Percentiles rank a stretch among this genome's conserved stretches.
Conservation (phyloP, 2,113 vertebrate species). For the Alces alces region DNA sequence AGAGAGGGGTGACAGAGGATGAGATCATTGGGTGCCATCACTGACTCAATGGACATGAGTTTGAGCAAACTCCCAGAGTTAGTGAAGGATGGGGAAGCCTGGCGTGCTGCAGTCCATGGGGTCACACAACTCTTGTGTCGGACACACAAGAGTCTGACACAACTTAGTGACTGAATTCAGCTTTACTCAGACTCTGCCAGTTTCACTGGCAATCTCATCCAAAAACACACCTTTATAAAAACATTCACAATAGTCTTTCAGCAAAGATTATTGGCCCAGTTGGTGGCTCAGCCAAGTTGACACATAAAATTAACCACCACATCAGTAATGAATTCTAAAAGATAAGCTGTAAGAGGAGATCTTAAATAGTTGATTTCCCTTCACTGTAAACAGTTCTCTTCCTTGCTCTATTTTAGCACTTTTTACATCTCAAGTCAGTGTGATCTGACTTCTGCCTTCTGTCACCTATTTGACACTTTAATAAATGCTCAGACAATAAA, state of each 20-base stretch:
- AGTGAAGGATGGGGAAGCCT: background rate
- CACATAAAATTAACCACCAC: background rate
- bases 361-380: background rate
- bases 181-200: background rate
- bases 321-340: background rate
- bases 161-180: background rate
- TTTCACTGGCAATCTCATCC: background rate
- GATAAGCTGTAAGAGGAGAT: background rate
- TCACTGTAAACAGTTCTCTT: background rate
- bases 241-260: background rate
- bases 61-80: background rate
- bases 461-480: background rate
- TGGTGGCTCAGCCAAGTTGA: background rate
- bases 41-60: background rate
- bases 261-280: background rate
- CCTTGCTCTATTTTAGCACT: background rate
- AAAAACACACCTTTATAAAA: background rate
- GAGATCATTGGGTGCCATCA: background rate
- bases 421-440: background rate
- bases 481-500: background rate
- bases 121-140: too few species aligned
- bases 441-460: background rate
- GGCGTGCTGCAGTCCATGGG: background rate
- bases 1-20: background rate
- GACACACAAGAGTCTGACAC: rapidly evolving